Base-by-base conservation (phyloP, 2,888 invertebrate genomes). In the Salticus scenicus region DNA sequence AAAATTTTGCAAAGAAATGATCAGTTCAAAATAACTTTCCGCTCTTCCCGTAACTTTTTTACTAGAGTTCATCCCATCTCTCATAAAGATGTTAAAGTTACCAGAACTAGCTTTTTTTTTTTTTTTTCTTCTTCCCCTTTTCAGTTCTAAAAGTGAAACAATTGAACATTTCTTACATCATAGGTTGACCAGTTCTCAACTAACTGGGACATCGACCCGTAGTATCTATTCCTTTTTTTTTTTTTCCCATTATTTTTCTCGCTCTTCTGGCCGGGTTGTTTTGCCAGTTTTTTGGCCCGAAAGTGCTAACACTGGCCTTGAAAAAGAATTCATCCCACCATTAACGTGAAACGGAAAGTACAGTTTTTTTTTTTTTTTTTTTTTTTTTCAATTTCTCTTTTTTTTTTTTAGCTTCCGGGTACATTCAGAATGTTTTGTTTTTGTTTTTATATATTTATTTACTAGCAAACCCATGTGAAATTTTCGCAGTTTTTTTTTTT, bases 271-370 rank as follows among this genome's bases (percentile, higher is more conserved):
- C 42, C 37, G 12, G 57, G 57, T 4, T 4, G 57, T n/a, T n/a
- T 57, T 67, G 72, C 24, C 72, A 73, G 72, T 64, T 42, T 41
- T n/a, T n/a, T 27, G 24, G 64, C 8, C 42, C 33, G 2, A 57
- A 57, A 69, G 57, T 63, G 71, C 33, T 81, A 81, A 81, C 82
- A 75, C 74, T 82, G 82, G 75, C 82, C 82, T 82, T 71, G 75
- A 64, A 63, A 82, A 71, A 31, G 24, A 24, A 71, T 42, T 47
- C 41, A 20, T 71, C 63, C 75, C 27, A 41, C 74, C 71, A 73
- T 82, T 70, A 70, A 5, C 20, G n/a, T 30, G 10, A 64, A 79
- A 47, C 42, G 66, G 75, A 63, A 71, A 71, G n/a, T 30, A 57
- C 31, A 51, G 71, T 75, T 81, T 82, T 63, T 71, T 71, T 75